These are phyloP conservation scores for Vulpes ferrilata DNA, from an alignment of 2,113 vertebrate species.

Conservation along the genomic window DNA sequence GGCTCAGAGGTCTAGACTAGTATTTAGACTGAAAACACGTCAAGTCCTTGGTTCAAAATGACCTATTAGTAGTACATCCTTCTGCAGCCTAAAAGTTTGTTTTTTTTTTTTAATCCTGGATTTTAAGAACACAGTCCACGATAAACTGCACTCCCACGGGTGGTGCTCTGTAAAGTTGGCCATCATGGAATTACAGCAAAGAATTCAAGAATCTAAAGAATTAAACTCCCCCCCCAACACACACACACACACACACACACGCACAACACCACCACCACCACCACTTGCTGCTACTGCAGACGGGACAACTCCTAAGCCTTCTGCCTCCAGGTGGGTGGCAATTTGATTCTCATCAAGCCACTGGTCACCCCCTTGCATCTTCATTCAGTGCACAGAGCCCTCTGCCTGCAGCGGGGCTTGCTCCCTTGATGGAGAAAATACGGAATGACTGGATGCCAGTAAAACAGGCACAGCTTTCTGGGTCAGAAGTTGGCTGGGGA, in stretches of 20 bases:
- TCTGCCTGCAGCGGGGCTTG: conserved; percentile 62
- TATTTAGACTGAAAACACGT: neutral
- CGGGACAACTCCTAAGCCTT: neutral
- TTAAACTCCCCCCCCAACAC: neutral
- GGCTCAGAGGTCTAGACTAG: conserved; percentile 4
- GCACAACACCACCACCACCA: too few species aligned
- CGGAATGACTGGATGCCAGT: conserved; percentile 65
- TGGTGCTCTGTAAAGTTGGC: neutral
- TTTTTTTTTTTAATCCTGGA: neutral
- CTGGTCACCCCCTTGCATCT: neutral
- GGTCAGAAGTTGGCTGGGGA: conserved; percentile 81
- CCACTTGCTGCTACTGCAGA: neutral
- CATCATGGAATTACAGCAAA: neutral
- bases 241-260: too few species aligned
- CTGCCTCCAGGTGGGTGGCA: conserved; percentile 32
- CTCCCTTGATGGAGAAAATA: conserved; percentile 68
- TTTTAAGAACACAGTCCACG: neutral
- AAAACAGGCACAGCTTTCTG: conserved; percentile 81
- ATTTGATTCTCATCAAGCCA: neutral
- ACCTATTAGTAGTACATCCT: neutral
- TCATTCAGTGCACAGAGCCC: conserved; percentile 25
- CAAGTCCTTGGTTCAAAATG: neutral
- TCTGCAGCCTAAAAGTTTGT: neutral
- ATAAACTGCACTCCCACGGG: neutral
- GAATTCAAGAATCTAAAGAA: neutral